Evolutionary conservation across 2,113 vertebrate species (phyloP).

Genomic region (Lethenteron reissneri): DNA sequence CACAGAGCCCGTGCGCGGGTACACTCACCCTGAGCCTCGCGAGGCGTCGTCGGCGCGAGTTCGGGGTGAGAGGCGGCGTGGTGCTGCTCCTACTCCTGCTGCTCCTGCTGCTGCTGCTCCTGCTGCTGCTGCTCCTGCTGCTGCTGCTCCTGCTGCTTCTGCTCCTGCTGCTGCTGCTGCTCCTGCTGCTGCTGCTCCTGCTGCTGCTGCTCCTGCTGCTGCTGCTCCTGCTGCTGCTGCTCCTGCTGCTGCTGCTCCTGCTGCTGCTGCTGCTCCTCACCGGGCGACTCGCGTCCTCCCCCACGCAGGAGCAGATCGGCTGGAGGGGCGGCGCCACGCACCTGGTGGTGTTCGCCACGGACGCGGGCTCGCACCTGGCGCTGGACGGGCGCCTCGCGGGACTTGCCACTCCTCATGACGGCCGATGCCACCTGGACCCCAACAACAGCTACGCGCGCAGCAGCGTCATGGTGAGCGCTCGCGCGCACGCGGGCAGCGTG

Average conservation of each 20-base stretch:
- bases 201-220: conserved; percentile 14
- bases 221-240: not conserved
- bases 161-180: conserved; percentile 13
- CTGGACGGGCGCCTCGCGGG: conserved; percentile 83
- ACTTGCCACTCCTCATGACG: conserved; percentile 71
- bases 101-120: conserved; percentile 11
- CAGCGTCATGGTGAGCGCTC: conserved; percentile 33
- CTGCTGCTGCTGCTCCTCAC: conserved; percentile 2
- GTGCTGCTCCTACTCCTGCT: not conserved
- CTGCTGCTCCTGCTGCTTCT: not conserved
- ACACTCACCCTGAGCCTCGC: not conserved
- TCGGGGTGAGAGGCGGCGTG: not conserved
- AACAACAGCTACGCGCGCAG: conserved; percentile 35
- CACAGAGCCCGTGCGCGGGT: not conserved
- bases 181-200: not conserved
- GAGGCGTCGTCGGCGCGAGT: not conserved
- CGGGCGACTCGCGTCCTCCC: too few species aligned
- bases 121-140: conserved; percentile 8
- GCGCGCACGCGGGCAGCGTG: too few species aligned
- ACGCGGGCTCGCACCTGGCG: conserved; percentile 84
- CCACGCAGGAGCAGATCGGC: conserved; percentile 48
- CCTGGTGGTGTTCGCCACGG: conserved; percentile 80
- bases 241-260: conserved; percentile 12
- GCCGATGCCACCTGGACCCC: conserved; percentile 69
- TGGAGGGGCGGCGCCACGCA: conserved; percentile 77